phyloP scores from a whole-genome alignment of 2,888 invertebrate genomes.

The Hypsopygia costalis region DNA sequence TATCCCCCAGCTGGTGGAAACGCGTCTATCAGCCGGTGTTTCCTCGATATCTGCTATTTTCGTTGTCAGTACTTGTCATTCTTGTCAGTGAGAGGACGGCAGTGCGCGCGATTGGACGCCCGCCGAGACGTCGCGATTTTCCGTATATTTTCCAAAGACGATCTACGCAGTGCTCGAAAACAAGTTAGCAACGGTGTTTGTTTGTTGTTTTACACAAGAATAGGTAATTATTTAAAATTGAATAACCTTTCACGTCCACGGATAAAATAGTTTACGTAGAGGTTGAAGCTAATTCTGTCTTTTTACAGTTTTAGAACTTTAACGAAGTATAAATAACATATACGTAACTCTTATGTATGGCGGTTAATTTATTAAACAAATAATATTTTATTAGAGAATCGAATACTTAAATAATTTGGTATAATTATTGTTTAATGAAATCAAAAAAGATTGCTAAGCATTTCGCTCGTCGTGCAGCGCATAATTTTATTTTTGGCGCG shows the following conservation, averaged over 20 bases:
- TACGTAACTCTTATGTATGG: too few relatives aligned
- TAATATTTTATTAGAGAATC: too few relatives aligned
- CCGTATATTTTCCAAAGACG: neutral
- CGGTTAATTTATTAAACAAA: too few relatives aligned
- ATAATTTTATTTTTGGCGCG: constrained; percentile 57
- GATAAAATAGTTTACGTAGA: too few relatives aligned
- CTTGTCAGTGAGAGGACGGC: constrained; percentile 48
- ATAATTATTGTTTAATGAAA: too few relatives aligned
- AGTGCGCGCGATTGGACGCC: constrained; percentile 43
- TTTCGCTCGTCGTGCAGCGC: constrained; percentile 20
- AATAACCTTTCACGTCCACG: too few relatives aligned
- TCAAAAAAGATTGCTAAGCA: too few relatives aligned
- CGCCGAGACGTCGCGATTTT: constrained; percentile 6
- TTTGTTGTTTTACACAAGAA: neutral
- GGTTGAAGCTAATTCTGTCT: too few relatives aligned
- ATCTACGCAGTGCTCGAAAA: neutral
- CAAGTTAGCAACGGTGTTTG: neutral
- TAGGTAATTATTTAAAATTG: neutral
- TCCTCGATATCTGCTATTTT: constrained; percentile 56
- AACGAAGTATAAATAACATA: too few relatives aligned
- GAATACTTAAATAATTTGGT: too few relatives aligned
- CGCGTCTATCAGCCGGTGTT: constrained; percentile 32
- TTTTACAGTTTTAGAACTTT: too few relatives aligned
- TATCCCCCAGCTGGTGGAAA: constrained; percentile 22
- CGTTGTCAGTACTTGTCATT: constrained; percentile 29